phyloP scores from a whole-genome alignment of 2,888 invertebrate species.

The Glaucopsyche alexis region DNA sequence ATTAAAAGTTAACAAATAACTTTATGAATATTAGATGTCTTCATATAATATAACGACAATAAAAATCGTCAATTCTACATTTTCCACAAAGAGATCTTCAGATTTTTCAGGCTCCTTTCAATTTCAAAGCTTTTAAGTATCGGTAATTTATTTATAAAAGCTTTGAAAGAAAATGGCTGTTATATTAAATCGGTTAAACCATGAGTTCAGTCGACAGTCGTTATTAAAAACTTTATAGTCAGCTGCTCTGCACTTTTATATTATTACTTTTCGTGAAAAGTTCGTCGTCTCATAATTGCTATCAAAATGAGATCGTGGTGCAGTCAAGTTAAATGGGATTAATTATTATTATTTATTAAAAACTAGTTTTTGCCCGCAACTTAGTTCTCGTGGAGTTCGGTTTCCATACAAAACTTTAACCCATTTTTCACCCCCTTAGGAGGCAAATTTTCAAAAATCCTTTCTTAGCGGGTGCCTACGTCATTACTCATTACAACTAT shows the following conservation, averaged over 20 bases:
- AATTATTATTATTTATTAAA: conserved; percentile 3
- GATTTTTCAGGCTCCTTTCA: background rate
- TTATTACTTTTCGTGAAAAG: conserved; percentile 4
- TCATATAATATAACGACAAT: no score
- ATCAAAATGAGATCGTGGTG: background rate
- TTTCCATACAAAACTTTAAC: no score
- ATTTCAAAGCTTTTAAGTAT: background rate
- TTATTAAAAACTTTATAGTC: conserved; percentile 5
- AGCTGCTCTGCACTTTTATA: background rate
- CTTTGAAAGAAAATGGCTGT: background rate
- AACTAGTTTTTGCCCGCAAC: no score
- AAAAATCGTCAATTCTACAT: background rate
- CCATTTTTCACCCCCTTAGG: no score
- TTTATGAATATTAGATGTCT: no score
- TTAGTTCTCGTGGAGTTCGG: no score
- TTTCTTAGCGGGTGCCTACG: no score
- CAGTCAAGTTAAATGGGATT: background rate
- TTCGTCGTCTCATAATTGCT: background rate
- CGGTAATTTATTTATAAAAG: background rate
- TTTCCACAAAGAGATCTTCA: background rate
- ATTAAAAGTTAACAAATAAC: no score
- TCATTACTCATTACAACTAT: no score
- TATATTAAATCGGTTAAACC: background rate
- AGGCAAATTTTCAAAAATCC: no score
- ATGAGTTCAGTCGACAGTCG: background rate